These are phyloP conservation scores for Drosophila antonietae DNA, from an alignment of 2,888 invertebrate genomes.

Conservation along the genomic window DNA sequence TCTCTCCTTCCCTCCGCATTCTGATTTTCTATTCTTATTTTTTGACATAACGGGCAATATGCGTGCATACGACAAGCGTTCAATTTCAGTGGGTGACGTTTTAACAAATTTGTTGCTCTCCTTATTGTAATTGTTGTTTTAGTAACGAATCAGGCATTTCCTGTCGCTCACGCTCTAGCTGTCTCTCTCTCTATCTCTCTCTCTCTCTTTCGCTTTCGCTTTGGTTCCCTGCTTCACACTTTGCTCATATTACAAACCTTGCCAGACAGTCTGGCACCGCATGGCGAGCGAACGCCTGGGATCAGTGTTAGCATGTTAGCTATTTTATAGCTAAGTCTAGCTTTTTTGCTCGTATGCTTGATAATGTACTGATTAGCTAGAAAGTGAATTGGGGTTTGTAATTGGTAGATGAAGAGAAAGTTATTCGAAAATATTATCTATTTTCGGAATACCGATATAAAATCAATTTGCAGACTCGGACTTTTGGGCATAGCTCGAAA, in stretches of 20 bases:
- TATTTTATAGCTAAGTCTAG: neutral
- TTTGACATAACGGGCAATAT: constrained; percentile 44
- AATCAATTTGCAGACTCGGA: neutral
- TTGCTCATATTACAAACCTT: constrained; percentile 23
- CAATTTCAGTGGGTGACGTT: constrained; percentile 60
- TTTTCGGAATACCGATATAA: neutral
- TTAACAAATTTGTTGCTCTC: constrained; percentile 54
- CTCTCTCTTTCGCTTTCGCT: neutral
- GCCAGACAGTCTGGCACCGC: constrained; percentile 79
- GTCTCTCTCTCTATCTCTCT: neutral
- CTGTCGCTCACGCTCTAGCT: constrained; percentile 35
- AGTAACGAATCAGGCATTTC: constrained; percentile 61
- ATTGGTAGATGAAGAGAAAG: neutral
- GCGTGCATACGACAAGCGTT: constrained; percentile 55
- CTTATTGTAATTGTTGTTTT: constrained; percentile 46
- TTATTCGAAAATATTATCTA: neutral
- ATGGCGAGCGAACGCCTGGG: constrained; percentile 16
- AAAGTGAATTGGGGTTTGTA: neutral
- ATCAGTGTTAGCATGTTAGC: neutral
- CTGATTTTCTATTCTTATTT: constrained; percentile 1
- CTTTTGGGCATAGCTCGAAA: neutral
- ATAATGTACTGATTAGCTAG: neutral
- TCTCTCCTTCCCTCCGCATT: neutral
- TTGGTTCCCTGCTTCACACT: neutral
- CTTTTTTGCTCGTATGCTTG: neutral